phyloP scores from a whole-genome alignment of 2,797 vertebrate species.

The Enteromius anoplus region DNA sequence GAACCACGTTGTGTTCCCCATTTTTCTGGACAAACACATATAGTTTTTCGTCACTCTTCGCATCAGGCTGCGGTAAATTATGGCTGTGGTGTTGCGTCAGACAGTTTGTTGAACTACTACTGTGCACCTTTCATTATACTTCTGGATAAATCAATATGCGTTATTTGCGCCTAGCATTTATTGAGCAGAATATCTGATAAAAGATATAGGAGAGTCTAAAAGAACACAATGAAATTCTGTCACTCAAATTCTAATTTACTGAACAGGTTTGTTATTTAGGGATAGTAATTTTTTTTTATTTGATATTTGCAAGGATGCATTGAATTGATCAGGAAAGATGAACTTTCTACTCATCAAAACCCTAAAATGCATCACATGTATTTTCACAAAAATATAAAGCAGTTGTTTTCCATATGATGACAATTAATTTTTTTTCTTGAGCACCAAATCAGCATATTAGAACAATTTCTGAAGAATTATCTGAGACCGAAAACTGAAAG shows the following conservation, averaged over 20 bases:
- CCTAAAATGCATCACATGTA: neutral
- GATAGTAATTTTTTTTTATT: neutral
- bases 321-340: neutral
- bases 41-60: conserved; percentile 20
- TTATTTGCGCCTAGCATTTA: neutral
- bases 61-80: neutral
- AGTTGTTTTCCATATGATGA: neutral
- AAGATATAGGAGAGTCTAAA: neutral
- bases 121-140: neutral
- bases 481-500: neutral
- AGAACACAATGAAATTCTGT: neutral
- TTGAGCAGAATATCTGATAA: neutral
- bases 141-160: neutral
- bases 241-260: neutral
- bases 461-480: neutral
- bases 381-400: neutral
- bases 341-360: neutral
- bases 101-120: conserved; percentile 2
- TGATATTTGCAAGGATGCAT: neutral
- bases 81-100: neutral
- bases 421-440: neutral
- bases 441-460: neutral
- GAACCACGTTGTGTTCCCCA: conserved; percentile 49
- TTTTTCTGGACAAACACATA: conserved; percentile 43
- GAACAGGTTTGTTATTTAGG: neutral